Base-by-base conservation (phyloP, 2,113 vertebrate species). In the Brachionichthys hirsutus region DNA sequence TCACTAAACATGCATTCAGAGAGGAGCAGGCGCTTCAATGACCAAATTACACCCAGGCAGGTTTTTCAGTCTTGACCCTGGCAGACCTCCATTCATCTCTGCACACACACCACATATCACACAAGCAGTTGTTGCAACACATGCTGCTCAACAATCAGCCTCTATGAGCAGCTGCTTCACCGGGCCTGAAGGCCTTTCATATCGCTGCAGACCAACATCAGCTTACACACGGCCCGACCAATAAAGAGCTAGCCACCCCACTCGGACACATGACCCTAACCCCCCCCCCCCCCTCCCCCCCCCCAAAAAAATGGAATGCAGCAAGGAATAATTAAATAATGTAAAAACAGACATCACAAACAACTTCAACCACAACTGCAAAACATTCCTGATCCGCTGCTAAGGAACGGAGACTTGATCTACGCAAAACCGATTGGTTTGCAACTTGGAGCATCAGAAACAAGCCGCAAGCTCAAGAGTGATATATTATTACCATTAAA, bases 51-150 rank as follows among this genome's bases (percentile, higher is more conserved):
- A 75, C 19, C 56, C 58, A 81, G 70, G 78, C 78, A 72, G 20
- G 19, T 35, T 71, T 6, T 41, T 5, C 42, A 52, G 6, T 22
- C 15, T 70, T 72, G 34, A 72, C 62, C 72, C 62, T 50, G 15
- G 71, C 69, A 77, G 70, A 67, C 66, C 73, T 81, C 78, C 65
- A 68, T 86, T 78, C 88, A 86, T 72, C 79, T 73, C 79, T 86
- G n/a, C n/a, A 88, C 84, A 84, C 77, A 85, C 76, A 70, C 60
- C 67, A 67, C 73, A 85, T 17, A 63, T 68, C 77, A 0, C 2
- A 74, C 81, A 46, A 60, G 45, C 82, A 92, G 91, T 90, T 94
- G 89, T 88, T 89, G 82, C 18, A 92, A 90, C 87, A 92, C 65
- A 83, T 84, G 80, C 52, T 69, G 68, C 77, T 89, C 75, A 88